These are phyloP conservation scores for Sebastes steindachneri DNA, from an alignment of 2,797 vertebrate genomes.

Conservation along the genomic window DNA sequence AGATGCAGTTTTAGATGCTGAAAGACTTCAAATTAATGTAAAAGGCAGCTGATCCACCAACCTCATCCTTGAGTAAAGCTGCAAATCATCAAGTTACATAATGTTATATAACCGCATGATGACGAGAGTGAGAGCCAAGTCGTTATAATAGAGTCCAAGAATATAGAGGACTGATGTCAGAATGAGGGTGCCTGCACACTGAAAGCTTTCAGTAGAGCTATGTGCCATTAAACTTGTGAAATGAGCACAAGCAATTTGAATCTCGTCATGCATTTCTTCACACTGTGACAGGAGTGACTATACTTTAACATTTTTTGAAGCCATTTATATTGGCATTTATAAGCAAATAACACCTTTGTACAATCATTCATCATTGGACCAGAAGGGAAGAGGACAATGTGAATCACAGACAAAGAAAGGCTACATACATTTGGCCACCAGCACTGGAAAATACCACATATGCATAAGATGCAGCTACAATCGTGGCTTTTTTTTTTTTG, in stretches of 20 bases:
- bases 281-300: not conserved
- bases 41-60: conserved; percentile 16
- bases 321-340: conserved; percentile 7
- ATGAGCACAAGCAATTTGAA: not conserved
- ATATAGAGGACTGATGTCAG: conserved; percentile 3
- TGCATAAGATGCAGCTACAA: conserved; percentile 42
- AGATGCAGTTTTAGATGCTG: not conserved
- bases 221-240: conserved; percentile 1
- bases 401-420: conserved; percentile 1
- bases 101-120: conserved; percentile 69
- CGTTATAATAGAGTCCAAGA: not conserved
- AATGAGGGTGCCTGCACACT: not conserved
- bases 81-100: conserved; percentile 67
- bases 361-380: not conserved
- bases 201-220: conserved; percentile 3
- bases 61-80: conserved; percentile 34
- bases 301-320: not conserved
- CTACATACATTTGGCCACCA: not conserved
- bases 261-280: not conserved
- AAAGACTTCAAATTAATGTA: conserved; percentile 1
- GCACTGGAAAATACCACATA: conserved; percentile 31
- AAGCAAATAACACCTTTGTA: not conserved
- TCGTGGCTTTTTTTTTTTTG: conserved; percentile 26
- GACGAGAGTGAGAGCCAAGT: conserved; percentile 14
- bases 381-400: not conserved